Percentiles rank a stretch among this genome's conserved stretches.
phyloP scores from a whole-genome alignment of 2,888 invertebrate genomes.

The Nomada ruficornis region DNA sequence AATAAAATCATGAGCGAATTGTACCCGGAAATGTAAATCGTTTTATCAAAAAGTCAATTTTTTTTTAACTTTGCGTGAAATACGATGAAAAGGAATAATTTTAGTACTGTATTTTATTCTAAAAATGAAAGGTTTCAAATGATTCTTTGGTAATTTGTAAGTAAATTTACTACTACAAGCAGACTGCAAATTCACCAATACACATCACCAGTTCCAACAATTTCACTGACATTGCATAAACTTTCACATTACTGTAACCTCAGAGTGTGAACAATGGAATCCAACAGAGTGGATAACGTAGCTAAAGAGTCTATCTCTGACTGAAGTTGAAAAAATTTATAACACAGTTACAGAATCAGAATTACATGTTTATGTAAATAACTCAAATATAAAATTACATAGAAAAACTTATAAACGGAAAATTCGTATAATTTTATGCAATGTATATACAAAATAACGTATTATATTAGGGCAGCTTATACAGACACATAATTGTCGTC shows the following conservation, averaged over 20 bases:
- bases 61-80: constrained; percentile 32
- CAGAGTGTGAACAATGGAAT: constrained; percentile 62
- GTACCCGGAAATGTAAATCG: constrained; percentile 2
- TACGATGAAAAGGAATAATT: constrained; percentile 30
- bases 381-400: constrained; percentile 42
- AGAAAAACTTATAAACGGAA: constrained; percentile 49
- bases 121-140: constrained; percentile 57
- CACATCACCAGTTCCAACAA: constrained; percentile 65
- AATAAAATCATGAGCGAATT: constrained; percentile 27
- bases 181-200: constrained; percentile 66
- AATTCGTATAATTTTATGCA: constrained; percentile 36
- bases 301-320: constrained; percentile 77
- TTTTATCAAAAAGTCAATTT: constrained; percentile 3
- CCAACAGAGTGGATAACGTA: constrained; percentile 63
- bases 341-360: constrained; percentile 34
- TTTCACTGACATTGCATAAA: constrained; percentile 66
- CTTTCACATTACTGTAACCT: constrained; percentile 65
- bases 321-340: constrained; percentile 21
- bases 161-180: constrained; percentile 70
- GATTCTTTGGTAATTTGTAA: constrained; percentile 65
- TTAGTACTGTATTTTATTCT: constrained; percentile 37
- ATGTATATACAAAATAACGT: constrained; percentile 42
- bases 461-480: constrained; percentile 55
- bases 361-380: constrained; percentile 21
- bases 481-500: constrained; percentile 7